Conservation (phyloP, 2,888 invertebrate species). For the Pristionchus japonicus region DNA sequence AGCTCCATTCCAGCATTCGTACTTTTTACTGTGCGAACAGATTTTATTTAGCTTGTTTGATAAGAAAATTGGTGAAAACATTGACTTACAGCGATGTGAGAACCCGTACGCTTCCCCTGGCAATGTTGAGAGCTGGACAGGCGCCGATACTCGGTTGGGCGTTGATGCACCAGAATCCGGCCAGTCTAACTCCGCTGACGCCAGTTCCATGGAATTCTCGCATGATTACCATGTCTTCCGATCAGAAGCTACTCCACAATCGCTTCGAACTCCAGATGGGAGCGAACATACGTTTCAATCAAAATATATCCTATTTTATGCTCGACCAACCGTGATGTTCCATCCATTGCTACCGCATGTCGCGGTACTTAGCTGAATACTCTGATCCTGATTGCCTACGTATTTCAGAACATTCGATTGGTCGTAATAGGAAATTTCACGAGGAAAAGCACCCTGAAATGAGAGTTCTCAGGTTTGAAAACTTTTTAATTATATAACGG, state of each 20-base stretch:
- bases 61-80: no score
- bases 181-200: neutral
- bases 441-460: neutral
- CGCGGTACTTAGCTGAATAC: neutral
- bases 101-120: neutral
- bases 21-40: no score
- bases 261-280: no score
- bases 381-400: neutral
- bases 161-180: neutral
- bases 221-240: no score
- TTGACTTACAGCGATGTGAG: no score
- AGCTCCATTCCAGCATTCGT: no score
- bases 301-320: no score
- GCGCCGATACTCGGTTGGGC: neutral
- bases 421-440: neutral
- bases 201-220: neutral
- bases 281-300: neutral
- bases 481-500: no score
- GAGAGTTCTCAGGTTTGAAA: neutral
- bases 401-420: neutral
- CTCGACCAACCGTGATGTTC: neutral
- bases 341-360: neutral
- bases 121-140: neutral
- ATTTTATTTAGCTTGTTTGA: no score
- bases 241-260: no score